A percentile compares a stretch with the other conserved stretches of the same genome.
Conservation (phyloP, 2,797 vertebrate species). For the Picus viridis region DNA sequence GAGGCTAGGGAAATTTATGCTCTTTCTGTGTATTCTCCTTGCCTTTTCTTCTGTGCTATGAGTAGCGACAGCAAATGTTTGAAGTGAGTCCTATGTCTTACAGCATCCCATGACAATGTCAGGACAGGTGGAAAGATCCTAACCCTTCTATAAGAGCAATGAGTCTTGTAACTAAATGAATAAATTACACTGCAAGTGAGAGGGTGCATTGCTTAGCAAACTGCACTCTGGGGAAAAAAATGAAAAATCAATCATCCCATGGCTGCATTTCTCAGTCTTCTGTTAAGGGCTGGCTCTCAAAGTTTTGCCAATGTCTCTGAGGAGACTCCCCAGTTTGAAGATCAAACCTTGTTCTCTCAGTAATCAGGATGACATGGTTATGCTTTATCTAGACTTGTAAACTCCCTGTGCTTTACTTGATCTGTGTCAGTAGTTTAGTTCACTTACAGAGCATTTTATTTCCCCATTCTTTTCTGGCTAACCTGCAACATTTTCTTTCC, state of each 20-base stretch:
- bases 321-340: background rate
- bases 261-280: background rate
- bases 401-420: background rate
- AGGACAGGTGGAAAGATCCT: background rate
- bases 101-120: background rate
- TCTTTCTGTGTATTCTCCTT: background rate
- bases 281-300: background rate
- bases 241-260: background rate
- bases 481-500: background rate
- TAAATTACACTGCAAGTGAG: background rate
- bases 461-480: background rate
- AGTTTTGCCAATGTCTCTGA: background rate
- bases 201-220: background rate
- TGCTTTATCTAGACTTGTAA: background rate
- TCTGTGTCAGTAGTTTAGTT: background rate
- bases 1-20: background rate
- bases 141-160: background rate
- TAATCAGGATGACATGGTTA: background rate
- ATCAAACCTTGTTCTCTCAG: background rate
- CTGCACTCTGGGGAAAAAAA: background rate
- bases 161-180: background rate
- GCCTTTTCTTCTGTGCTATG: background rate
- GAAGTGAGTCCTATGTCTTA: background rate
- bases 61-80: background rate
- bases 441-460: background rate